Conservation (phyloP, 2,888 invertebrate species). For the Drosophila atripex region DNA sequence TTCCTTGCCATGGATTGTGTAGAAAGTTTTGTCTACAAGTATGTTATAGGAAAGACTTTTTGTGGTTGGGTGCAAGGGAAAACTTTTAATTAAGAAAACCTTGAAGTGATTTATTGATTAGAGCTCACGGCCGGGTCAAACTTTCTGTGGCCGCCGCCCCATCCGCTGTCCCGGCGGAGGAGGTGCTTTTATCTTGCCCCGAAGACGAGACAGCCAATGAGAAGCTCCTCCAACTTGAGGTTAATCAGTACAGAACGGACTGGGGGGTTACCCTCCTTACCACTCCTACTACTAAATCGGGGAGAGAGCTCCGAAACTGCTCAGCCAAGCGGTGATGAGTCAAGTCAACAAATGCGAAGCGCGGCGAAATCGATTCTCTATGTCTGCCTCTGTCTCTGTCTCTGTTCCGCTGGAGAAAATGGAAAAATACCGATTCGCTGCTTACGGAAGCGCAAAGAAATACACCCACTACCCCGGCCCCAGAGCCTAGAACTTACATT, state of each 20-base stretch:
- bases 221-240: slow-evolving; percentile 50
- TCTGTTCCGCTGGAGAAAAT: slow-evolving; percentile 24
- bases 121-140: slow-evolving; percentile 48
- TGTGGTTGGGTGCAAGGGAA: slow-evolving; percentile 69
- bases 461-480: slow-evolving; percentile 56
- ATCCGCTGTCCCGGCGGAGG: not conserved
- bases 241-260: slow-evolving; percentile 49
- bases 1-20: slow-evolving; percentile 37
- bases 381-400: slow-evolving; percentile 33
- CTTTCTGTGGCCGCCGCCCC: slow-evolving; percentile 33
- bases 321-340: slow-evolving; percentile 49
- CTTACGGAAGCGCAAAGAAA: slow-evolving; percentile 78
- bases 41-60: slow-evolving; percentile 47
- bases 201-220: slow-evolving; percentile 53
- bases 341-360: slow-evolving; percentile 61
- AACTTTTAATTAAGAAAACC: slow-evolving; percentile 83
- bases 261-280: slow-evolving; percentile 26
- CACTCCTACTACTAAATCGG: slow-evolving; percentile 33
- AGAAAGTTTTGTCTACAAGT: slow-evolving; percentile 63
- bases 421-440: slow-evolving; percentile 53
- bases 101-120: slow-evolving; percentile 83
- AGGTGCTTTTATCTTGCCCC: not conserved
- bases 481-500: slow-evolving; percentile 22
- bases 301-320: slow-evolving; percentile 5
- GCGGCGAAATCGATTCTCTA: slow-evolving; percentile 68